These are phyloP conservation scores for Cossypha polioptera DNA, from an alignment of 2,797 vertebrate genomes.

Conservation along the genomic window DNA sequence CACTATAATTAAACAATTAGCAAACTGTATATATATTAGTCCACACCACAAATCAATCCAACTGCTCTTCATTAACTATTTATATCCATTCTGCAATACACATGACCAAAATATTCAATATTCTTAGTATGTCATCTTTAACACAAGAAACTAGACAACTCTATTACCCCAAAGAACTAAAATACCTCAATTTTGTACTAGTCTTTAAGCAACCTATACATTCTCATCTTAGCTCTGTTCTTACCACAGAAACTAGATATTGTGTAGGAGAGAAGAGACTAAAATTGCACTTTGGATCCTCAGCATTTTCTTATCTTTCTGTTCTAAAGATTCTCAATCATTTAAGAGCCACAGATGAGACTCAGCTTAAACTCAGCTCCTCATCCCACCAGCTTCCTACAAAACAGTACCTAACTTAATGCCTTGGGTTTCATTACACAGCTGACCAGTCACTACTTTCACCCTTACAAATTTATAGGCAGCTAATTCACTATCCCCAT, in stretches of 20 bases:
- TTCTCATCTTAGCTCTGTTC: not conserved
- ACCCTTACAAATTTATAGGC: not conserved
- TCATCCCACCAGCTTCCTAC: not conserved
- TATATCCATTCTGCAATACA: not conserved
- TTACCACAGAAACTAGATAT: not conserved
- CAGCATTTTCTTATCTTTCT: not conserved
- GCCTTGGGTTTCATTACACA: not conserved
- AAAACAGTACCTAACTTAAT: not conserved
- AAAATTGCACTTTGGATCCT: not conserved
- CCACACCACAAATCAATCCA: not conserved
- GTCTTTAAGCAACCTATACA: not conserved
- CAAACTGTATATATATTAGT: not conserved
- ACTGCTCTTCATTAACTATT: not conserved
- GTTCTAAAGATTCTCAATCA: not conserved
- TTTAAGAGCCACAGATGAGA: not conserved
- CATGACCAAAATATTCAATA: not conserved
- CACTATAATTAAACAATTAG: not conserved
- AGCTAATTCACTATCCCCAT: not conserved
- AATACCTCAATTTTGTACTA: not conserved
- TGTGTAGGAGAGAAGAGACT: not conserved
- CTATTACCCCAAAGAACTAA: not conserved
- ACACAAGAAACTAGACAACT: accelerated
- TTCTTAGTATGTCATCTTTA: not conserved
- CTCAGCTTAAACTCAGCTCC: not conserved
- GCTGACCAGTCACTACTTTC: not conserved